A percentile compares a stretch with the other conserved stretches of the same genome.
Evolutionary conservation across 2,888 invertebrate species (phyloP).

Genomic region (Melitaea athalia): DNA sequence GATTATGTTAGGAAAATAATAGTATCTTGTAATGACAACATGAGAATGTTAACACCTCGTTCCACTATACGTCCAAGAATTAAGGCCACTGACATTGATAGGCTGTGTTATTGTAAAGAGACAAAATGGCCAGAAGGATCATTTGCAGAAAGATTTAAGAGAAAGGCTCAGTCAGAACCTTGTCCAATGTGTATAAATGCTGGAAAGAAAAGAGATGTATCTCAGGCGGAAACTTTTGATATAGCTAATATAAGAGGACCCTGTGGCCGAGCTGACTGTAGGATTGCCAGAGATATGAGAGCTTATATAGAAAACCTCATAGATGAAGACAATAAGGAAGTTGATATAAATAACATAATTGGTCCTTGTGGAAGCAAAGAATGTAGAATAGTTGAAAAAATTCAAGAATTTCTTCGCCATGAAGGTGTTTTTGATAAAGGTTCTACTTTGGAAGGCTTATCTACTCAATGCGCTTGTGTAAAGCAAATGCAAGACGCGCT

Average conservation of each 20-base stretch:
- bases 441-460: constrained; percentile 56
- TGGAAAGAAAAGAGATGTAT: constrained; percentile 48
- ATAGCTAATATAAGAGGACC: constrained; percentile 73
- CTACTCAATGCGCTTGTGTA: constrained; percentile 73
- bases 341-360: constrained; percentile 61
- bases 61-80: constrained; percentile 66
- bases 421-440: constrained; percentile 61
- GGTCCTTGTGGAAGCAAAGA: constrained; percentile 74
- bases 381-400: constrained; percentile 67
- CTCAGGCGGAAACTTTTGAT: constrained; percentile 56
- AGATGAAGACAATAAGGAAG: constrained; percentile 65
- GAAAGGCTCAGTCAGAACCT: constrained; percentile 58
- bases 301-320: constrained; percentile 70
- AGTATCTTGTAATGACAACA: constrained; percentile 74
- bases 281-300: constrained; percentile 69
- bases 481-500: constrained; percentile 64
- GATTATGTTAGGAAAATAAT: constrained; percentile 74
- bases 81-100: constrained; percentile 74
- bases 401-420: constrained; percentile 66
- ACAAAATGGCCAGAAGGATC: constrained; percentile 65
- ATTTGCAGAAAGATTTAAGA: constrained; percentile 65
- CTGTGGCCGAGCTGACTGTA: constrained; percentile 71
- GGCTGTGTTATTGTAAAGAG: constrained; percentile 70
- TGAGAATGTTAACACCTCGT: constrained; percentile 75
- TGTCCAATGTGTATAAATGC: constrained; percentile 66